Conservation (phyloP, 2,113 vertebrate genomes). For the Entomyzon cyanotis region DNA sequence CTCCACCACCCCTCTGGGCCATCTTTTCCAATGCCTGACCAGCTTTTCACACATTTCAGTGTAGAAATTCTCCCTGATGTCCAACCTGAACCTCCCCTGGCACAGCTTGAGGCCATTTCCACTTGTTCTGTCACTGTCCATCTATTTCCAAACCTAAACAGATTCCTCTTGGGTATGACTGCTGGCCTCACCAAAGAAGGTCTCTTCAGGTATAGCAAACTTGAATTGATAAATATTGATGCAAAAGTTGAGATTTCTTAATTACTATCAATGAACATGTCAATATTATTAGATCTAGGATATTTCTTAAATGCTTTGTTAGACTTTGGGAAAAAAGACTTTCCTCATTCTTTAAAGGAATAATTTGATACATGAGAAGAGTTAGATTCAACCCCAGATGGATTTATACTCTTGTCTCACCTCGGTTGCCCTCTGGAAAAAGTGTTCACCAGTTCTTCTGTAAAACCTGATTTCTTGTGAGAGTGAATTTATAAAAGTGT, state of each 20-base stretch:
- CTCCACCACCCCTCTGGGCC: neutral
- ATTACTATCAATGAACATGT: neutral
- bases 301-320: neutral
- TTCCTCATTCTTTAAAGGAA: neutral
- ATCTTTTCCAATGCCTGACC: neutral
- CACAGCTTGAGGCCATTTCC: neutral
- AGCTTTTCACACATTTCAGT: neutral
- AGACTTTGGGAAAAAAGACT: neutral
- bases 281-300: neutral
- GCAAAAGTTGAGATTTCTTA: neutral
- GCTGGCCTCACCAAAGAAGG: neutral
- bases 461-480: neutral
- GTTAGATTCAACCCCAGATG: neutral
- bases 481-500: neutral
- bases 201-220: neutral
- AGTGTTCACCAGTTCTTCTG: neutral
- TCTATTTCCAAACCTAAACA: neutral
- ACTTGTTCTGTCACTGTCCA: neutral
- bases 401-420: neutral
- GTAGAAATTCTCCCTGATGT: neutral
- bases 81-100: neutral
- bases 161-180: neutral
- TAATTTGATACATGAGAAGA: neutral
- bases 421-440: neutral
- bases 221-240: neutral